A percentile compares a stretch with the other conserved stretches of the same genome.
Conservation (phyloP, 1,140 invertebrate species). For the Pogonomyrmex barbatus region DNA sequence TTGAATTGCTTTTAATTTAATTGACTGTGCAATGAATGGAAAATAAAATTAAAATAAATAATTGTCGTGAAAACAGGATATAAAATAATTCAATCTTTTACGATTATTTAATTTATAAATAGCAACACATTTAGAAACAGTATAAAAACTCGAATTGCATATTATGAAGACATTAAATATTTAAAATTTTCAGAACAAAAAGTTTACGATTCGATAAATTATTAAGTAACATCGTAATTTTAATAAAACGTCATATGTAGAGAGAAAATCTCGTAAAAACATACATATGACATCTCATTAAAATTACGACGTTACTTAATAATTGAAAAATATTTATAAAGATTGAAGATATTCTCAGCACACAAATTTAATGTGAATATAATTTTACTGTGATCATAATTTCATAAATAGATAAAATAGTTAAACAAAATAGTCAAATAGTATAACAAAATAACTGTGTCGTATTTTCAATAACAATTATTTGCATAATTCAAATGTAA, state of each 20-base stretch:
- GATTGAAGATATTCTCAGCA: not conserved
- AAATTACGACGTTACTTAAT: not conserved
- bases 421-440: too few relatives aligned
- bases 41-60: not conserved
- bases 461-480: not conserved
- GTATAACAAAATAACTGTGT: not conserved
- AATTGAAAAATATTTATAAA: not conserved
- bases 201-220: not conserved
- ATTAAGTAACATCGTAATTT: not conserved
- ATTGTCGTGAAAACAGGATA: not conserved
- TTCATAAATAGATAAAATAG: not conserved
- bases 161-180: constrained; percentile 54
- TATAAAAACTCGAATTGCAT: constrained; percentile 27
- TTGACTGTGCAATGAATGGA: not conserved
- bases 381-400: not conserved
- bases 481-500: not conserved
- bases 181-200: constrained; percentile 38
- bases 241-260: not conserved
- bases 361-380: not conserved
- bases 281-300: not conserved
- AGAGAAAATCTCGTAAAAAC: not conserved
- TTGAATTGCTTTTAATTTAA: not conserved
- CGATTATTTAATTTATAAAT: not conserved
- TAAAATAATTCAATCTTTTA: not conserved
- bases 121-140: constrained; percentile 13